Percentiles rank a stretch among this genome's conserved stretches.
Conservation (phyloP, 2,888 invertebrate genomes). For the Hypomecis atomaria region DNA sequence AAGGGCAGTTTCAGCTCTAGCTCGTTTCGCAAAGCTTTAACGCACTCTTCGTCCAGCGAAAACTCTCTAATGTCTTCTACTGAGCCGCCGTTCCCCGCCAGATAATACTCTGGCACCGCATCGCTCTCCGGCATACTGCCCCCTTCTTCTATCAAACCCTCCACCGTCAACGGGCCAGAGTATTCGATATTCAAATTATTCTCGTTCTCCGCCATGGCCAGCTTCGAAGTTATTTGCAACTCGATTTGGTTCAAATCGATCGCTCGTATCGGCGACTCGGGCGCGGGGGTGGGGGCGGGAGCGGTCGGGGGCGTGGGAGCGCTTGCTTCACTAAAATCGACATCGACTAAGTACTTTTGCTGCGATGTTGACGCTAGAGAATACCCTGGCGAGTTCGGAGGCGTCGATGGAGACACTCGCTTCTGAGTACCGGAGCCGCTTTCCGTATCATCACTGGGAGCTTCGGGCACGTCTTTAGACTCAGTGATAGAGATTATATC, state of each 20-base stretch:
- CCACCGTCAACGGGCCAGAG: constrained; percentile 72
- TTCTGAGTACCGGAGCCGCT: constrained; percentile 66
- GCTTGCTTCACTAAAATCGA: constrained; percentile 58
- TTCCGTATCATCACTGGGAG: constrained; percentile 56
- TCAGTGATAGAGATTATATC: constrained; percentile 64
- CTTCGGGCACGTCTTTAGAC: constrained; percentile 49
- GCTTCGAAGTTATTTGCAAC: constrained; percentile 74
- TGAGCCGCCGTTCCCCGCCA: constrained; percentile 81
- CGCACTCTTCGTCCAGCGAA: constrained; percentile 88
- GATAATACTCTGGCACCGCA: constrained; percentile 61
- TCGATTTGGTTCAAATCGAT: constrained; percentile 76
- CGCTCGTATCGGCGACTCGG: constrained; percentile 52
- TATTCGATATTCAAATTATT: constrained; percentile 82
- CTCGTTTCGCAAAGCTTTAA: constrained; percentile 89
- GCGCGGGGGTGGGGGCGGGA: constrained; percentile 43
- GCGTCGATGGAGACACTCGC: constrained; percentile 71
- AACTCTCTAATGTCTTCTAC: constrained; percentile 83
- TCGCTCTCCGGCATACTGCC: constrained; percentile 58
- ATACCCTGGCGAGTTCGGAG: constrained; percentile 76
- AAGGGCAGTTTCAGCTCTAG: constrained; percentile 88
- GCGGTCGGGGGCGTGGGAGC: constrained; percentile 39
- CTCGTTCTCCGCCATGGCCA: constrained; percentile 82
- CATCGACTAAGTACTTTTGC: constrained; percentile 71
- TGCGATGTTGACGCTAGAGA: constrained; percentile 72
- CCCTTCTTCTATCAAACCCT: constrained; percentile 63